phyloP scores from a whole-genome alignment of 2,797 vertebrate species.

The Morus bassanus region DNA sequence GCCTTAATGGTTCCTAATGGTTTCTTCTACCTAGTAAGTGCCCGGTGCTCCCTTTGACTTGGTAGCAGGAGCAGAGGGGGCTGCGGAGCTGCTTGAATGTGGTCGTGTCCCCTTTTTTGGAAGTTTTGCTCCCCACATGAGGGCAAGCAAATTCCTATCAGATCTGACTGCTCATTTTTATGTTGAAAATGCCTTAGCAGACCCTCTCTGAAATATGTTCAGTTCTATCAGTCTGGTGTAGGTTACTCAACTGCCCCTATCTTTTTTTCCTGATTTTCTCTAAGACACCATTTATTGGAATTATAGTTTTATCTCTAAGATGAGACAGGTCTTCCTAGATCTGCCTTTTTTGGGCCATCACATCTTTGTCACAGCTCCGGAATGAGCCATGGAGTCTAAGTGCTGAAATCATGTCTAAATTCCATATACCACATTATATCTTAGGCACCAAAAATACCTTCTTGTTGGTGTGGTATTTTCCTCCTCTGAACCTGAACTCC shows the following conservation, averaged over 20 bases:
- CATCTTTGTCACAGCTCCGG: background rate
- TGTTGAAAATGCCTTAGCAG: background rate
- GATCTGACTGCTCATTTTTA: background rate
- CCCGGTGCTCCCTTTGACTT: background rate
- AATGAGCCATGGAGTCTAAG: background rate
- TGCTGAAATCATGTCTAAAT: background rate
- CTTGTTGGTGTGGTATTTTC: background rate
- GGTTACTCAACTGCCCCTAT: background rate
- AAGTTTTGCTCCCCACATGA: background rate
- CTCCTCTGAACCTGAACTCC: background rate
- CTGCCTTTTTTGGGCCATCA: background rate
- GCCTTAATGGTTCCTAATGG: background rate
- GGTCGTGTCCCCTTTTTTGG: fast-evolving
- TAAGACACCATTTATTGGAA: background rate
- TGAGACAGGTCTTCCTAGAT: background rate
- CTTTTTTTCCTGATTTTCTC: background rate
- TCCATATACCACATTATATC: background rate
- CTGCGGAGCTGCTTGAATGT: background rate
- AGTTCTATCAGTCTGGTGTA: background rate
- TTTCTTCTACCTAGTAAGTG: fast-evolving
- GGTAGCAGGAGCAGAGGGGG: background rate
- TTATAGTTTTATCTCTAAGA: background rate
- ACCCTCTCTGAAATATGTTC: background rate
- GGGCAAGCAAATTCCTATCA: background rate
- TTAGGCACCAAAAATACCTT: background rate